phyloP scores from a whole-genome alignment of 2,888 invertebrate genomes.

The Drosophila subsilvestris region DNA sequence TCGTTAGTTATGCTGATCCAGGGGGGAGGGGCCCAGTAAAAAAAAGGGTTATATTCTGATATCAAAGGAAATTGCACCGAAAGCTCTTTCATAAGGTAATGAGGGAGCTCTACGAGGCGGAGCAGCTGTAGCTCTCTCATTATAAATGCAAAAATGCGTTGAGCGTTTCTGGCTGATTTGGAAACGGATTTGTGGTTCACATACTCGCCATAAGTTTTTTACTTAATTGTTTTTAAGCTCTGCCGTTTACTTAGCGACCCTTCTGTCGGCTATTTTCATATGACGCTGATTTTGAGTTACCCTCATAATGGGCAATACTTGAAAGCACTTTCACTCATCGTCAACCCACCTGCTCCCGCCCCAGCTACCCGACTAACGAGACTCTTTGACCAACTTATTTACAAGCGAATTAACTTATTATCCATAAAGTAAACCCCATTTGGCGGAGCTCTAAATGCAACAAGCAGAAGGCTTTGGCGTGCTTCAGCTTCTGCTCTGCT shows the following conservation, averaged over 20 bases:
- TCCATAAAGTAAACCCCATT: constrained; percentile 79
- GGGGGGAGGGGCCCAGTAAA: constrained; percentile 10
- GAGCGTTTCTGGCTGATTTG: constrained; percentile 1
- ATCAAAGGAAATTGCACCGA: constrained; percentile 35
- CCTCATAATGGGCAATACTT: background rate
- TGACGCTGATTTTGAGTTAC: no score
- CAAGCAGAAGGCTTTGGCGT: constrained; percentile 52
- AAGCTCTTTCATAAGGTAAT: constrained; percentile 31
- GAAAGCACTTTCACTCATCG: constrained; percentile 27
- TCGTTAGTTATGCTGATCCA: constrained; percentile 49
- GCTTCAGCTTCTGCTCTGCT: constrained; percentile 24
- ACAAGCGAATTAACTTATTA: constrained; percentile 80
- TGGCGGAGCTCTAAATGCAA: constrained; percentile 63
- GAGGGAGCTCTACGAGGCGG: constrained; percentile 9
- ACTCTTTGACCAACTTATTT: constrained; percentile 65
- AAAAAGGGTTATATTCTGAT: constrained; percentile 27
- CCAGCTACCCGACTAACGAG: background rate
- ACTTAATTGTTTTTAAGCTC: no score
- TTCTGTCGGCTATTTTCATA: no score
- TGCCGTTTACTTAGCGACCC: no score
- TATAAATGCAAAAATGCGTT: constrained; percentile 37
- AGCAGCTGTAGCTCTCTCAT: constrained; percentile 5
- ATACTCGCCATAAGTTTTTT: no score
- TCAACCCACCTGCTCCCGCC: background rate
- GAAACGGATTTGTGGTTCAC: no score